phyloP scores from a whole-genome alignment of 2,113 vertebrate genomes.

The Pelusios castaneus region DNA sequence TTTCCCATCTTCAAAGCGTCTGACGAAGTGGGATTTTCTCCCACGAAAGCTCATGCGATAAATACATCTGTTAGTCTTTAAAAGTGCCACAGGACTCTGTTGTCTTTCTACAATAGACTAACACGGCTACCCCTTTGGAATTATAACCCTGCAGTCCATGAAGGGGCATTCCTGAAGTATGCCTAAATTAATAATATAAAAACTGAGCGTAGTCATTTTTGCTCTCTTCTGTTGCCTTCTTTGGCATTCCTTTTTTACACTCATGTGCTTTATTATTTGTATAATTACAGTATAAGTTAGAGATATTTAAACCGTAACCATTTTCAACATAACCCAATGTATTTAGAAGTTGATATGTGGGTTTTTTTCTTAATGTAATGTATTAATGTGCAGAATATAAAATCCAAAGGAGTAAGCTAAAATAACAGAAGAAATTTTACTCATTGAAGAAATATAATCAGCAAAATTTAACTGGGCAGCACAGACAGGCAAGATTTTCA shows the following conservation, averaged over 20 bases:
- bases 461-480: conserved; percentile 3
- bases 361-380: not conserved
- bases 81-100: too few species aligned
- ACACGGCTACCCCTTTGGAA: too few species aligned
- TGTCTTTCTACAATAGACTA: too few species aligned
- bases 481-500: conserved; percentile 17
- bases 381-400: not conserved
- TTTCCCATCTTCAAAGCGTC: too few species aligned
- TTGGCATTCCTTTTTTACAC: not conserved
- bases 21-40: too few species aligned
- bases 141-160: not conserved
- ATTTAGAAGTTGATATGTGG: not conserved
- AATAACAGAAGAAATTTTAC: conserved; percentile 4
- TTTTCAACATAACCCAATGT: not conserved
- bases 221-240: not conserved
- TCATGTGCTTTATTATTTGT: not conserved
- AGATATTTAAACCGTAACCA: not conserved
- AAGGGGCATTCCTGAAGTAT: not conserved
- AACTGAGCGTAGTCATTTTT: not conserved
- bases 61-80: too few species aligned
- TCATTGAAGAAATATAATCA: conserved; percentile 9
- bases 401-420: conserved; percentile 9
- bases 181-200: not conserved
- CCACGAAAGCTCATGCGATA: too few species aligned
- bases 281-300: not conserved